phyloP scores from a whole-genome alignment of 2,797 vertebrate genomes.

The Nyctibius grandis region DNA sequence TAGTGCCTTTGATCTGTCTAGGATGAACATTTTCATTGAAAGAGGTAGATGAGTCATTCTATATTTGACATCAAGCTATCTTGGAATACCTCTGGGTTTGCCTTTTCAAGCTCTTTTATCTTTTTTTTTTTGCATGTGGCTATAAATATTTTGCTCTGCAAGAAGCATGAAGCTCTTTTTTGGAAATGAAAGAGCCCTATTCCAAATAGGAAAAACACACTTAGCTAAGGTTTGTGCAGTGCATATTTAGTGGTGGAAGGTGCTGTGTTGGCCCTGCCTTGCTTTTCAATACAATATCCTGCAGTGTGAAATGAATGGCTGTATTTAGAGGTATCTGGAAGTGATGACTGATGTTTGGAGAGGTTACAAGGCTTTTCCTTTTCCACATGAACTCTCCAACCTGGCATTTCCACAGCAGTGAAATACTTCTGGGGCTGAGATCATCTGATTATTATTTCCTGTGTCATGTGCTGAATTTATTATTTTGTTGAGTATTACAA shows the following conservation, averaged over 20 bases:
- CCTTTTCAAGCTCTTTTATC: conserved; percentile 37
- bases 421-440: conserved; percentile 63
- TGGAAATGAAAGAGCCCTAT: conserved; percentile 56
- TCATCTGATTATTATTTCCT: conserved; percentile 66
- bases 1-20: conserved; percentile 52
- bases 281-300: conserved; percentile 69
- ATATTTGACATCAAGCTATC: background rate
- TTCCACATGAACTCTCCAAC: conserved; percentile 72
- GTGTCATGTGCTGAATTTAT: conserved; percentile 58
- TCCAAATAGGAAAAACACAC: conserved; percentile 70
- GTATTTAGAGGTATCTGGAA: conserved; percentile 73
- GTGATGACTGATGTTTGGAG: conserved; percentile 72
- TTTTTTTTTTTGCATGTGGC: background rate
- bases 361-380: conserved; percentile 68
- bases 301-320: conserved; percentile 67
- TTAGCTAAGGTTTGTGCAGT: conserved; percentile 60
- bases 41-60: conserved; percentile 49
- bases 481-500: conserved; percentile 48
- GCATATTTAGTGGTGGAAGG: conserved; percentile 54
- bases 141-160: conserved; percentile 26
- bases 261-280: conserved; percentile 53
- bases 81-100: conserved; percentile 38
- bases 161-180: conserved; percentile 32
- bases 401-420: conserved; percentile 49
- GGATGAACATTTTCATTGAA: conserved; percentile 62